Conservation (phyloP, 2,888 invertebrate species). For the Nemapogon koenigi region DNA sequence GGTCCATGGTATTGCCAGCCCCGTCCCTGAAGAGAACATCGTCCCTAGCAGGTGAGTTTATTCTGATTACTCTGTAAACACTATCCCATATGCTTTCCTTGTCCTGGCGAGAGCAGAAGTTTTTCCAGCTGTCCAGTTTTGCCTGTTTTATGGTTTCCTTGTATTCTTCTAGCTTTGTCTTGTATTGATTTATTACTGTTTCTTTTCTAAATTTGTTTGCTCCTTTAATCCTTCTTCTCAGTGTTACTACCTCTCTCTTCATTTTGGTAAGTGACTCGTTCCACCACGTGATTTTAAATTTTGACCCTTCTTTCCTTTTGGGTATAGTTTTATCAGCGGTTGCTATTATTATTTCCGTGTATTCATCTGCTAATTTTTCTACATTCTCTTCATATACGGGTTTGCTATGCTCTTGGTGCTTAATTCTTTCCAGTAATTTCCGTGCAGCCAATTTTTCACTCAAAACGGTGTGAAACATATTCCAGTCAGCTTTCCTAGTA, state of each 20-base stretch:
- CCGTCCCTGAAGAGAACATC: background rate
- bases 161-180: background rate
- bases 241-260: background rate
- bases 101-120: background rate
- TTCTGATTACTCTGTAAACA: conserved; percentile 1
- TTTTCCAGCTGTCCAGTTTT: conserved; percentile 1
- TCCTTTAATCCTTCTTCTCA: background rate
- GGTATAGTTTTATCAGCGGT: no score
- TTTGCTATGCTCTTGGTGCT: no score
- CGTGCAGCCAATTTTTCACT: no score
- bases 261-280: conserved; percentile 7
- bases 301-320: conserved; percentile 9
- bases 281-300: background rate
- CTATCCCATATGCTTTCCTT: conserved; percentile 3
- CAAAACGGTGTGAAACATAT: background rate
- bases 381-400: no score
- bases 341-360: conserved; percentile 12
- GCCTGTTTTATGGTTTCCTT: background rate
- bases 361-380: conserved; percentile 12
- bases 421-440: no score
- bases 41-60: background rate
- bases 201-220: background rate
- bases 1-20: background rate
- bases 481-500: conserved; percentile 1
- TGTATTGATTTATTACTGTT: background rate